Evolutionary conservation across 2,797 vertebrate species (phyloP).

Genomic region (Pseudotriccus pelzelni): DNA sequence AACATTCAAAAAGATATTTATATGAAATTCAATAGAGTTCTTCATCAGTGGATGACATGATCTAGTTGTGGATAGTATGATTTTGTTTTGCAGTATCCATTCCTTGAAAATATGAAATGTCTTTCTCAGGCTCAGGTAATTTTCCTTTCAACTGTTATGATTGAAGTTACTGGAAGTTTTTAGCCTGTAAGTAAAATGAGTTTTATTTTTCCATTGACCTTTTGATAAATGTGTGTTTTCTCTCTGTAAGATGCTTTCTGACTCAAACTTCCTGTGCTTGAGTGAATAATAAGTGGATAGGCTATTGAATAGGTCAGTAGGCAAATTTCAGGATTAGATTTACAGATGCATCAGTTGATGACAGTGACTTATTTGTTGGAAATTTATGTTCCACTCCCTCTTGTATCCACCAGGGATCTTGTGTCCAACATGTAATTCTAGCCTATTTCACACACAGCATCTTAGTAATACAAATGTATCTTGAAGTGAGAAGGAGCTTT

Average conservation of each 20-base stretch:
- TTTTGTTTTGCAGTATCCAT: not conserved
- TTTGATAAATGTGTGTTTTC: not conserved
- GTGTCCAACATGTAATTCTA: not conserved
- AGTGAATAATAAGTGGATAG: not conserved
- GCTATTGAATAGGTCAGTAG: not conserved
- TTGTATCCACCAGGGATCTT: not conserved
- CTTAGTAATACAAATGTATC: not conserved
- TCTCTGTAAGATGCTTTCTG: not conserved
- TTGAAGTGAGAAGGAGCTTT: not conserved
- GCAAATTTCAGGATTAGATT: not conserved
- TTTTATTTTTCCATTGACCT: not conserved
- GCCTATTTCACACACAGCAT: not conserved
- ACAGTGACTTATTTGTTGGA: not conserved
- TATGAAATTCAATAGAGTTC: not conserved
- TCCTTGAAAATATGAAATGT: not conserved
- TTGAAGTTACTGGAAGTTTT: not conserved
- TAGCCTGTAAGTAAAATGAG: not conserved
- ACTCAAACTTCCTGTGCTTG: not conserved
- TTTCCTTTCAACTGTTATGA: not conserved
- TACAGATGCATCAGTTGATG: not conserved
- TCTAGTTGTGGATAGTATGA: not conserved
- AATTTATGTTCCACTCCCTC: not conserved
- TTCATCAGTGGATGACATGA: not conserved
- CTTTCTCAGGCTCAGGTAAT: not conserved
- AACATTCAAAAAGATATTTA: not conserved